Conservation (phyloP, 2,888 invertebrate species). For the Euplagia quadripunctaria region DNA sequence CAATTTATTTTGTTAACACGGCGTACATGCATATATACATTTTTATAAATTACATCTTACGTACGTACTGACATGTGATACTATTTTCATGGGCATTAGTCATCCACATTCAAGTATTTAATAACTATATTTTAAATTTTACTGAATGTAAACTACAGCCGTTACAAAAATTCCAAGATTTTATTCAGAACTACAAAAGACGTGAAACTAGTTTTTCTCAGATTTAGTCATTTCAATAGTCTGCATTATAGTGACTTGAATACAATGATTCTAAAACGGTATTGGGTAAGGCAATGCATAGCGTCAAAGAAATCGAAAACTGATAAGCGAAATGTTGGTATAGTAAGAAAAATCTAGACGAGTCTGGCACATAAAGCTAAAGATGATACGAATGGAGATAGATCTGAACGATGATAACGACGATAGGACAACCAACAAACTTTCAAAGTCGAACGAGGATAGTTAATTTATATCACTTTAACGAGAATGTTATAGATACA, state of each 20-base stretch:
- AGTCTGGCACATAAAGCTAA: too few relatives aligned
- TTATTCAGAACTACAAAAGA: neutral
- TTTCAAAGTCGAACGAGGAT: too few relatives aligned
- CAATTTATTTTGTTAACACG: neutral
- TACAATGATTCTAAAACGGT: neutral
- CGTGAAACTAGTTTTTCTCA: too few relatives aligned
- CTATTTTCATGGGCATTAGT: conserved; percentile 59
- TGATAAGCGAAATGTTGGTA: too few relatives aligned
- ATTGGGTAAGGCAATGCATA: neutral
- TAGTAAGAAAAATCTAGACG: too few relatives aligned
- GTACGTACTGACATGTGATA: conserved; percentile 20
- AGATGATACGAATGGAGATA: too few relatives aligned
- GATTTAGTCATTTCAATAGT: neutral
- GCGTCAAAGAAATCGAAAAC: too few relatives aligned
- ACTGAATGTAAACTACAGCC: neutral
- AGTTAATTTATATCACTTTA: too few relatives aligned
- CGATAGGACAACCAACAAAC: too few relatives aligned
- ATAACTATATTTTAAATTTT: conserved; percentile 54
- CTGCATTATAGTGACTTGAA: neutral
- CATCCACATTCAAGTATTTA: conserved; percentile 52
- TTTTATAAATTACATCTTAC: conserved; percentile 6
- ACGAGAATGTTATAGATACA: too few relatives aligned
- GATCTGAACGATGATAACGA: too few relatives aligned
- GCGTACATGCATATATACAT: too few relatives aligned
- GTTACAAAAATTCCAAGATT: neutral